These are phyloP conservation scores for Pollicipes pollicipes DNA, from an alignment of 1,140 invertebrate species.

Conservation along the genomic window DNA sequence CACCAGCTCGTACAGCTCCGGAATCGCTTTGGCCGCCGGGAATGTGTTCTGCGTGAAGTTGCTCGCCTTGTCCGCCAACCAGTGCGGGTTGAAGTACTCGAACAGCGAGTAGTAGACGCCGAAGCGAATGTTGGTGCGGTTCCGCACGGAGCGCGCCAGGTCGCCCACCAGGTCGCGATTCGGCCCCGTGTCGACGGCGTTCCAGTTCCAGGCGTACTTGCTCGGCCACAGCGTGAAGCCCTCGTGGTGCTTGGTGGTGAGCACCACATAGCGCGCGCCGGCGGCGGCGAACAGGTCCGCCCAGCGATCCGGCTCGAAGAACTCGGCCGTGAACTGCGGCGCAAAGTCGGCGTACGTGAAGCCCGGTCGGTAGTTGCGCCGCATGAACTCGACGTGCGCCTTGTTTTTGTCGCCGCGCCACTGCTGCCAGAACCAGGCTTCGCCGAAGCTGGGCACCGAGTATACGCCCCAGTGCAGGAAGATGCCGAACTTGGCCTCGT, in stretches of 20 bases:
- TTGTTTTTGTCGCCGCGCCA: background rate
- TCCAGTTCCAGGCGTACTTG: constrained; percentile 13
- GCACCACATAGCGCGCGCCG: constrained; percentile 60
- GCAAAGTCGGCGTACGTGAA: constrained; percentile 78
- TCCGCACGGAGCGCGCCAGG: constrained; percentile 44
- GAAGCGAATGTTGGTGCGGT: constrained; percentile 39
- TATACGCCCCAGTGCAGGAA: constrained; percentile 25
- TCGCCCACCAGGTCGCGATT: constrained; percentile 56
- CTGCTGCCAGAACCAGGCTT: constrained; percentile 3
- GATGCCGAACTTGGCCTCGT: constrained; percentile 29
- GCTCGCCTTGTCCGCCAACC: constrained; percentile 47
- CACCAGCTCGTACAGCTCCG: constrained; percentile 38
- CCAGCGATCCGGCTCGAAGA: constrained; percentile 59
- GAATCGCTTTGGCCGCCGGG: constrained; percentile 25
- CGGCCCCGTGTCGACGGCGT: constrained; percentile 53
- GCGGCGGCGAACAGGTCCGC: constrained; percentile 49
- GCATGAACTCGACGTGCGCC: constrained; percentile 14
- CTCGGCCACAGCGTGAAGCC: constrained; percentile 21
- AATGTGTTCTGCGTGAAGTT: constrained; percentile 39
- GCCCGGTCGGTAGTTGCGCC: constrained; percentile 48
- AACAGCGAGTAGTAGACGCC: constrained; percentile 76
- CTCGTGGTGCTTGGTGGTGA: constrained; percentile 80
- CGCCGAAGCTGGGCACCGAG: constrained; percentile 7
- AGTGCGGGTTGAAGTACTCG: constrained; percentile 82
- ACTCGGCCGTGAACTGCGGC: constrained; percentile 53